These are phyloP conservation scores for Uropsilus gracilis DNA, from an alignment of 2,113 vertebrate species.

Conservation along the genomic window DNA sequence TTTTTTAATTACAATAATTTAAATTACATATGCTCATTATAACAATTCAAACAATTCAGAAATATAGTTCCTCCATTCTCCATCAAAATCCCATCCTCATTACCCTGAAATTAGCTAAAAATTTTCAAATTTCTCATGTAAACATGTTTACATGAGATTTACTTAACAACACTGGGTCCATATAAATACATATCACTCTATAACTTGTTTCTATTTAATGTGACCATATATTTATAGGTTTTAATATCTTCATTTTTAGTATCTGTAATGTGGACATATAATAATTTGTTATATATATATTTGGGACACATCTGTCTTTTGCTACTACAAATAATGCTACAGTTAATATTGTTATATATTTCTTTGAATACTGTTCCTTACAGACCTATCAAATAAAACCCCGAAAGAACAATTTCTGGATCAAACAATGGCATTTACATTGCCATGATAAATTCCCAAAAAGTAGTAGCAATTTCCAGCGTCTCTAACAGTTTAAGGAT, in stretches of 20 bases:
- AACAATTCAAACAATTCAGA: conserved; percentile 48
- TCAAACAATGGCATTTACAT: not conserved
- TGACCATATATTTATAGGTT: conserved; percentile 5
- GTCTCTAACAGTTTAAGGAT: not conserved
- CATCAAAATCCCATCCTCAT: not conserved
- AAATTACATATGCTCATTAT: conserved; percentile 28
- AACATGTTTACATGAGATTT: not conserved
- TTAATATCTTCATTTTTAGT: not conserved
- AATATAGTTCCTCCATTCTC: not conserved
- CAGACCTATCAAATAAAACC: conserved; percentile 38
- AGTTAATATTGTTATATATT: not conserved
- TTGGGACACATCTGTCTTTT: not conserved
- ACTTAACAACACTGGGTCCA: conserved; percentile 39
- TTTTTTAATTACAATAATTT: conserved; percentile 19
- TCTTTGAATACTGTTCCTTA: conserved; percentile 26
- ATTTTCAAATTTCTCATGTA: conserved; percentile 30
- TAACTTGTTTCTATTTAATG: conserved; percentile 54
- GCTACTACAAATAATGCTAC: conserved; percentile 35
- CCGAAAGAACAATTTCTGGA: not conserved
- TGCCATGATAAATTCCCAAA: not conserved
- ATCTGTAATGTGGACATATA: not conserved
- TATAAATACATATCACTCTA: not conserved
- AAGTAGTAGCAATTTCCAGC: conserved; percentile 1
- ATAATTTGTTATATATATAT: conserved; percentile 37
- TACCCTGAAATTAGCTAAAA: conserved; percentile 53